Percentiles rank a stretch among this genome's conserved stretches.
Conservation (phyloP, 2,797 vertebrate species). For the Diplodus puntazzo region DNA sequence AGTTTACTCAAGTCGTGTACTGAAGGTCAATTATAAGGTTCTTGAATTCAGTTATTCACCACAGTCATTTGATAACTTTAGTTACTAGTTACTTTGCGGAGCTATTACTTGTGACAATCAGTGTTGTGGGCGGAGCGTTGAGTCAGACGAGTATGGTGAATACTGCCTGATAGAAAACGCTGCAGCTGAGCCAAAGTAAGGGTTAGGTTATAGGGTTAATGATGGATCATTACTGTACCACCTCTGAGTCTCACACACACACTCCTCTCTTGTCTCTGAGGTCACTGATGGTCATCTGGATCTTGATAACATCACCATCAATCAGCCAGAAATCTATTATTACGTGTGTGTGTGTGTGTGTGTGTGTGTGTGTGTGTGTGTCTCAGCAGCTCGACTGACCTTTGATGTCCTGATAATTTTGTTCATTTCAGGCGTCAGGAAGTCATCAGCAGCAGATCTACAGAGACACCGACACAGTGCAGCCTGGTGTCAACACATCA, state of each 20-base stretch:
- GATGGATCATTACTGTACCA: too few species aligned
- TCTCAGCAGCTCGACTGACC: not conserved
- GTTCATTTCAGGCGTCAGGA: not conserved
- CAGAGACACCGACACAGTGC: not conserved
- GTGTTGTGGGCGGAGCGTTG: too few species aligned
- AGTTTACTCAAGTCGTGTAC: too few species aligned
- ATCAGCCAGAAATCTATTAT: conserved; percentile 2
- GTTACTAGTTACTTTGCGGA: too few species aligned
- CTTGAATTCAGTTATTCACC: too few species aligned
- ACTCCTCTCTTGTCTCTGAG: not conserved
- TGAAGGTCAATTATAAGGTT: too few species aligned
- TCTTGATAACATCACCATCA: conserved; percentile 1
- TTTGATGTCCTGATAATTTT: conserved; percentile 21
- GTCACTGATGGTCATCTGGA: not conserved
- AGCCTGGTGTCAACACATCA: not conserved
- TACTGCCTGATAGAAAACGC: too few species aligned
- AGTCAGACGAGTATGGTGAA: too few species aligned
- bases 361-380: not conserved
- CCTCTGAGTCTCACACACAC: not conserved
- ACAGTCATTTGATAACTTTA: too few species aligned
- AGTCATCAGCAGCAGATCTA: not conserved
- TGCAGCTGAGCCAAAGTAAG: too few species aligned
- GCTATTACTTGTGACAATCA: too few species aligned
- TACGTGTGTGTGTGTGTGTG: not conserved
- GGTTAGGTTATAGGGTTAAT: too few species aligned